These are phyloP conservation scores for Cynaeus angustus DNA, from an alignment of 2,888 invertebrate genomes.

Conservation along the genomic window DNA sequence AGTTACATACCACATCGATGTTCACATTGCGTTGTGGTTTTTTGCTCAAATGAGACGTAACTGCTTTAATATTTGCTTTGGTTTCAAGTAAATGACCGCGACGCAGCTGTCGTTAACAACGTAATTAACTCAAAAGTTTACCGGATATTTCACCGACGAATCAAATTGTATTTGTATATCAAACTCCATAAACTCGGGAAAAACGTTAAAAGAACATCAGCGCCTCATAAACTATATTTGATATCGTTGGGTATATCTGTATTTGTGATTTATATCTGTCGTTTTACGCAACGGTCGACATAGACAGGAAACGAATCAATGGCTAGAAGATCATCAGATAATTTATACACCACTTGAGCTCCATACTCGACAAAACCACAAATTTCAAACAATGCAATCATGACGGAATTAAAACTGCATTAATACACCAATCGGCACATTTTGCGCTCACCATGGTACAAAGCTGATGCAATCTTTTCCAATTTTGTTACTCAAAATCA, in stretches of 20 bases:
- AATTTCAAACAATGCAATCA: slow-evolving; percentile 22
- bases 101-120: slow-evolving; percentile 28
- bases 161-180: slow-evolving; percentile 42
- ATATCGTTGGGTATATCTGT: slow-evolving; percentile 44
- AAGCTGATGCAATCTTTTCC: too few relatives aligned
- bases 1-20: slow-evolving; percentile 3
- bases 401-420: not conserved
- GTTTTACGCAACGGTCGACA: slow-evolving; percentile 40
- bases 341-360: slow-evolving; percentile 42
- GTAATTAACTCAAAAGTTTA: slow-evolving; percentile 39
- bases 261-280: slow-evolving; percentile 50
- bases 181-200: slow-evolving; percentile 40
- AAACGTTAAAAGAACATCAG: slow-evolving; percentile 51
- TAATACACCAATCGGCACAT: too few relatives aligned
- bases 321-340: slow-evolving; percentile 45
- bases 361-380: slow-evolving; percentile 18
- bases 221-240: slow-evolving; percentile 47
- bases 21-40: not conserved
- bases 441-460: too few relatives aligned
- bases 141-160: slow-evolving; percentile 20
- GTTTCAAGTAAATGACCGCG: slow-evolving; percentile 20
- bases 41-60: not conserved
- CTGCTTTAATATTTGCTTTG: slow-evolving; percentile 8
- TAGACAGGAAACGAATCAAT: slow-evolving; percentile 44
- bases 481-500: too few relatives aligned